These are phyloP conservation scores for Eudyptes chrysolophus DNA, from an alignment of 2,113 vertebrate genomes.

Conservation along the genomic window DNA sequence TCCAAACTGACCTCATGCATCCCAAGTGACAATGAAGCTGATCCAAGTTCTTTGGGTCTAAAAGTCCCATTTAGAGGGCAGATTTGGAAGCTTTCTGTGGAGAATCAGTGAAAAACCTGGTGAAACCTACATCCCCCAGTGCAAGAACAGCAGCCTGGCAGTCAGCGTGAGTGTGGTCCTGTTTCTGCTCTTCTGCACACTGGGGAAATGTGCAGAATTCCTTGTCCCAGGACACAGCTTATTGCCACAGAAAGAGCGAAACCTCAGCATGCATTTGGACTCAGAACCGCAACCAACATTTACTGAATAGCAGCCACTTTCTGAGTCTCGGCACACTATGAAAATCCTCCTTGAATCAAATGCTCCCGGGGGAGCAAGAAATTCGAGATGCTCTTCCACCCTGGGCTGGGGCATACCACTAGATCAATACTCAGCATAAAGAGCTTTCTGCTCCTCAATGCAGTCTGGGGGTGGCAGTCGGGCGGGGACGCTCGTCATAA, in stretches of 20 bases:
- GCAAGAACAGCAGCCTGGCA: background rate
- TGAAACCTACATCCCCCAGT: constrained; percentile 64
- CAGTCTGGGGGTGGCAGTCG: background rate
- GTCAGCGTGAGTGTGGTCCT: background rate
- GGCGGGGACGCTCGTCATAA: background rate
- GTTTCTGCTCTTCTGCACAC: background rate
- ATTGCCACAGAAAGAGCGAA: background rate
- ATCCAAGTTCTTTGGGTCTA: constrained; percentile 79
- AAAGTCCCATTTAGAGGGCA: constrained; percentile 77
- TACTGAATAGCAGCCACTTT: background rate
- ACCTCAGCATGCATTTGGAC: background rate
- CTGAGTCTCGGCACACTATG: background rate
- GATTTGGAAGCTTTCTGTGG: constrained; percentile 78
- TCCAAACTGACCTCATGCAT: constrained; percentile 75
- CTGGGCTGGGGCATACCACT: background rate
- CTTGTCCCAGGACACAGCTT: background rate
- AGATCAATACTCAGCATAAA: background rate
- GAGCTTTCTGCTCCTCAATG: background rate
- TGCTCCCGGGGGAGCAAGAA: background rate
- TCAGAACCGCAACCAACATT: background rate
- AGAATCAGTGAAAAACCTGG: constrained; percentile 75
- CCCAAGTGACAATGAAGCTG: constrained; percentile 73
- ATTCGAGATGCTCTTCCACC: constrained; percentile 26
- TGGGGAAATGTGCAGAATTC: background rate
- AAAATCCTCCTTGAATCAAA: constrained; percentile 51